Conservation (phyloP, 2,888 invertebrate species). For the Trissoscelio sp. region DNA sequence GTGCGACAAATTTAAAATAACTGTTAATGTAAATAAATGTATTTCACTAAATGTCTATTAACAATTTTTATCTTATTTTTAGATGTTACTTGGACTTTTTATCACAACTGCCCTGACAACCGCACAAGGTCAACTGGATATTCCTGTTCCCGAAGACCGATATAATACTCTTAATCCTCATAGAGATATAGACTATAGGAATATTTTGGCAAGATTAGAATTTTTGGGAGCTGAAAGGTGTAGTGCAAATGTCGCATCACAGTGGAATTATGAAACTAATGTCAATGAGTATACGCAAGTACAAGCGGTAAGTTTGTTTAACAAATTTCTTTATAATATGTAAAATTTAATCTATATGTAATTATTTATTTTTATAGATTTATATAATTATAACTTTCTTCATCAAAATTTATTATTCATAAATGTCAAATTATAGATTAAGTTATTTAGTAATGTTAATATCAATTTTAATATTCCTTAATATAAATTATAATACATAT, state of each 20-base stretch:
- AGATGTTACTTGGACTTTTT: conserved; percentile 70
- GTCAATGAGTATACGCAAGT: conserved; percentile 92
- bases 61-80: conserved; percentile 31
- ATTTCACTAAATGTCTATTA: too few relatives aligned
- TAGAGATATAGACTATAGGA: conserved; percentile 75
- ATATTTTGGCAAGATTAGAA: conserved; percentile 87
- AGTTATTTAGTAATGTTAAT: too few relatives aligned
- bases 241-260: conserved; percentile 93
- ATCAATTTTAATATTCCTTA: too few relatives aligned
- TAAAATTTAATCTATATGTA: not conserved
- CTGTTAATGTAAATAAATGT: too few relatives aligned
- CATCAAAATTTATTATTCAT: not conserved
- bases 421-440: too few relatives aligned
- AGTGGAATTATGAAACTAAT: conserved; percentile 95
- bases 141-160: conserved; percentile 75
- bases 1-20: too few relatives aligned
- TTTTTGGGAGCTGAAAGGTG: conserved; percentile 91
- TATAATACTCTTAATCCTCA: conserved; percentile 66
- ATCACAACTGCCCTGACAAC: conserved; percentile 68
- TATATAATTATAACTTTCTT: not conserved
- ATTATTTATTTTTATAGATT: too few relatives aligned
- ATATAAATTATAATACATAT: too few relatives aligned
- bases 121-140: conserved; percentile 77
- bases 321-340: not conserved
- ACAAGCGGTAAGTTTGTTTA: conserved; percentile 91